Percentiles rank a stretch among this genome's conserved stretches.
Conservation (phyloP, 2,113 vertebrate genomes). For the Solea solea region DNA sequence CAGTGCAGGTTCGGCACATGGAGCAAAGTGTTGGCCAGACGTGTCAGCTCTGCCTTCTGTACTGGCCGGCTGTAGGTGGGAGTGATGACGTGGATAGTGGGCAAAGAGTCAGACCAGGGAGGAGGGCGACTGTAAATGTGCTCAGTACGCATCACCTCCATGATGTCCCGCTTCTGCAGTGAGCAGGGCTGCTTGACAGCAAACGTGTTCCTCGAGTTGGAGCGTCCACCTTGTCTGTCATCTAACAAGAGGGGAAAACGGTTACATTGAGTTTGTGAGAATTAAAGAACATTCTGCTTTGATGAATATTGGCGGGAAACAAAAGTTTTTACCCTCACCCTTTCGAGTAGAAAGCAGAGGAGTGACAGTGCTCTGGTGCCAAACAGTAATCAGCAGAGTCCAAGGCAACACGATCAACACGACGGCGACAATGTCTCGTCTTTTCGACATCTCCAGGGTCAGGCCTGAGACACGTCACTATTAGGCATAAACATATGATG, state of each 20-base stretch:
- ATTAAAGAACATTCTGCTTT: background rate
- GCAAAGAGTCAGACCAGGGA: conserved; percentile 83
- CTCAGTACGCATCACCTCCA: conserved; percentile 87
- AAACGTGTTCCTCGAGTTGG: conserved; percentile 77
- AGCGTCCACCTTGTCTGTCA: conserved; percentile 80
- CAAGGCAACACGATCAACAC: conserved; percentile 95
- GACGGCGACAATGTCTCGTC: conserved; percentile 92
- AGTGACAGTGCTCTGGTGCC: conserved; percentile 89
- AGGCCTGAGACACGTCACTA: conserved; percentile 89
- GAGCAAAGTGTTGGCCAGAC: conserved; percentile 91
- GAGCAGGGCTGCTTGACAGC: conserved; percentile 88
- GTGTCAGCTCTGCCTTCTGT: conserved; percentile 95
- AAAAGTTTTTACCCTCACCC: conserved; percentile 59
- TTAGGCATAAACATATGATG: conserved; percentile 26
- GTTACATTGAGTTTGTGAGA: conserved; percentile 3
- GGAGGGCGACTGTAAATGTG: conserved; percentile 83
- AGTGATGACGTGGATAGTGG: conserved; percentile 87
- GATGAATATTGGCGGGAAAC: background rate
- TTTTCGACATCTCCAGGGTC: conserved; percentile 95
- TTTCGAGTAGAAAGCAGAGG: conserved; percentile 85
- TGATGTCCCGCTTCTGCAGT: conserved; percentile 82
- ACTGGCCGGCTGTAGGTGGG: conserved; percentile 89
- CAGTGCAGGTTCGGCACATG: conserved; percentile 93
- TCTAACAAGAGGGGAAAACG: conserved; percentile 70
- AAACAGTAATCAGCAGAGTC: conserved; percentile 94